These are phyloP conservation scores for Nyctibius bracteatus DNA, from an alignment of 2,113 vertebrate species.

Conservation along the genomic window DNA sequence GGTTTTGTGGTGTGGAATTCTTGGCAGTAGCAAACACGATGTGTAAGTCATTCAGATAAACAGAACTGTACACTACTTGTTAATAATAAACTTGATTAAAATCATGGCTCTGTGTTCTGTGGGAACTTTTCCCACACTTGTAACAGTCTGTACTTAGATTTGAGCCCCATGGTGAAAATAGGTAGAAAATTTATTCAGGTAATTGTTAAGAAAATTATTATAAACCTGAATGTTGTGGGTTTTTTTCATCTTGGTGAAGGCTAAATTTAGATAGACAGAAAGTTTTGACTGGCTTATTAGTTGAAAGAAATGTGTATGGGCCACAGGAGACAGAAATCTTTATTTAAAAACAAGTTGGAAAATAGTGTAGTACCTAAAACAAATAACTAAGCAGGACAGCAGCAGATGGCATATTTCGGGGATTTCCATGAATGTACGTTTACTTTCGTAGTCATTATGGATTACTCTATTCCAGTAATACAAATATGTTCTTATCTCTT, in stretches of 20 bases:
- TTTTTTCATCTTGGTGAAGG: not conserved
- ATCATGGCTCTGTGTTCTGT: not conserved
- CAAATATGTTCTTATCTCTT: not conserved
- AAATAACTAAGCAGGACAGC: not conserved
- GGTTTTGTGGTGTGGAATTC: not conserved
- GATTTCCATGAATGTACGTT: not conserved
- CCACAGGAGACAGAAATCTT: not conserved
- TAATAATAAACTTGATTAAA: not conserved
- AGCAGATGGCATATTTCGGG: not conserved
- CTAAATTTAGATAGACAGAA: not conserved
- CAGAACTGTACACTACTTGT: not conserved
- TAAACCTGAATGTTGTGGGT: not conserved
- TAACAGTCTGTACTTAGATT: not conserved
- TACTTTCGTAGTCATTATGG: not conserved
- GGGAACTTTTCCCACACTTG: not conserved
- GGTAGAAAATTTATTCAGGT: not conserved
- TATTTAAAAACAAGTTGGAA: not conserved
- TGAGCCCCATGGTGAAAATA: not conserved
- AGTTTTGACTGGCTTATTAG: not conserved
- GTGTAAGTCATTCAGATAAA: not conserved
- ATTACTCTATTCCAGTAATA: not conserved
- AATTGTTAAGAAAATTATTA: not conserved
- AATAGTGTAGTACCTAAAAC: not conserved
- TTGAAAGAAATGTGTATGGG: rapidly evolving
- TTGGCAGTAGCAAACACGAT: not conserved